Percentiles rank a stretch among this genome's conserved stretches.
phyloP scores from a whole-genome alignment of 2,888 invertebrate species.

The Cotesia congregata region DNA sequence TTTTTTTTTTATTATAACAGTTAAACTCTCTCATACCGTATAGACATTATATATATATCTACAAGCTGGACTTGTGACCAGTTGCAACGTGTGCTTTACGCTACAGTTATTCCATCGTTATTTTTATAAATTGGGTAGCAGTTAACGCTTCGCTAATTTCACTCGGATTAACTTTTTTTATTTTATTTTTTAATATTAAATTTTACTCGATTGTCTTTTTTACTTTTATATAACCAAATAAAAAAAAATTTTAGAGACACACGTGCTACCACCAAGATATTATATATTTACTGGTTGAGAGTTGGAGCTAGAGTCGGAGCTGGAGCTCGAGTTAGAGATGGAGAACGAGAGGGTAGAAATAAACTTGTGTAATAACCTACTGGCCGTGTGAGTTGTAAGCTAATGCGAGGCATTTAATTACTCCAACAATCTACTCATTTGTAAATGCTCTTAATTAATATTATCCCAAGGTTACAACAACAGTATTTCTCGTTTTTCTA shows the following conservation, averaged over 20 bases:
- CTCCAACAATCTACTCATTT: background rate
- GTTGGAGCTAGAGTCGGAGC: background rate
- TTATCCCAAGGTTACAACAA: background rate
- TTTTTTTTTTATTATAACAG: conserved; percentile 17
- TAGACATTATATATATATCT: conserved; percentile 20
- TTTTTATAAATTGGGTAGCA: conserved; percentile 70
- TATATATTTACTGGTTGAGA: background rate
- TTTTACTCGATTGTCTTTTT: conserved; percentile 48
- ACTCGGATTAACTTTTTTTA: conserved; percentile 58
- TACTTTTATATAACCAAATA: background rate
- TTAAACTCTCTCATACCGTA: conserved; percentile 36
- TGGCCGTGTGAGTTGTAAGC: background rate
- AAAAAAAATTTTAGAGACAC: conserved; percentile 1
- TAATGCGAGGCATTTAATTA: conserved; percentile 4
- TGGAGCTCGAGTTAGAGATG: background rate
- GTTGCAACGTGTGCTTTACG: conserved; percentile 57
- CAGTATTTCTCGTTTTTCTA: background rate
- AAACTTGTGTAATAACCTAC: background rate
- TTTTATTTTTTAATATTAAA: conserved; percentile 64
- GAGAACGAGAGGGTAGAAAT: background rate
- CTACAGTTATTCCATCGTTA: conserved; percentile 70
- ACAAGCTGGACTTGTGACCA: conserved; percentile 28
- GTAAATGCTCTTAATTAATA: conserved; percentile 5
- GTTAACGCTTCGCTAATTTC: conserved; percentile 67
- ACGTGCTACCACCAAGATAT: background rate